Base-by-base conservation (phyloP, 2,888 invertebrate species). In the Cheilosia vulpina region DNA sequence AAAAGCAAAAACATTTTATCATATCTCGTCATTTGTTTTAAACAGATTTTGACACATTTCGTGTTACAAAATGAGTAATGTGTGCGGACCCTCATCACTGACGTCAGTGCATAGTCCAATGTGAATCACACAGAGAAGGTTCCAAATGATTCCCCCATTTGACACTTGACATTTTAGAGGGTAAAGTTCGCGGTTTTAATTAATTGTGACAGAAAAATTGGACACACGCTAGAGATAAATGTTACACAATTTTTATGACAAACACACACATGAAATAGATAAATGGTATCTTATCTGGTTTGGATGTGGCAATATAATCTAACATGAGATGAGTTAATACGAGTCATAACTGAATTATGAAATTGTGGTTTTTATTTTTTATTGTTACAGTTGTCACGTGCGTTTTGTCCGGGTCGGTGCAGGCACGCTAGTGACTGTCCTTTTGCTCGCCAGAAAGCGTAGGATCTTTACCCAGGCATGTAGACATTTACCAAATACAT, bases 21-120 rank as follows among this genome's bases (percentile, higher is more conserved):
- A 62, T 53, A 62, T 73, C 69, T 71, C 38, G 76, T 77, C 77
- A 63, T 76, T 83, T 52, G 63, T 63, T 73, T 63, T 69, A 43
- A 79, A 84, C 63, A 75, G 65, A 79, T 79, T 84, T 71, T 75
- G 83, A 79, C 69, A 79, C 63, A 84, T 84, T 84, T 65, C 69
- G 47, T 63, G 69, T 52, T 68, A 43, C 17, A 45, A 50, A 43
- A 63, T 78, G 73, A 68, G 27, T 50, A 68, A 73, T 72, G 57
- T 68, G 57, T 47, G 43, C 45, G 31, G 21, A 79, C 73, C 83
- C 83, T 79, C 79, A 58, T 84, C 69, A 79, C 21, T 68, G 58
- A 66, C 63, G 38, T 19, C 38, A 31, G 38, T 27, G 15, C 41
- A 43, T 38, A 38, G 38, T 38, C 34, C 34, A 11, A 34, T 34